Base-by-base conservation (phyloP, 2,888 invertebrate species). In the Ditylenchus weischeri region DNA sequence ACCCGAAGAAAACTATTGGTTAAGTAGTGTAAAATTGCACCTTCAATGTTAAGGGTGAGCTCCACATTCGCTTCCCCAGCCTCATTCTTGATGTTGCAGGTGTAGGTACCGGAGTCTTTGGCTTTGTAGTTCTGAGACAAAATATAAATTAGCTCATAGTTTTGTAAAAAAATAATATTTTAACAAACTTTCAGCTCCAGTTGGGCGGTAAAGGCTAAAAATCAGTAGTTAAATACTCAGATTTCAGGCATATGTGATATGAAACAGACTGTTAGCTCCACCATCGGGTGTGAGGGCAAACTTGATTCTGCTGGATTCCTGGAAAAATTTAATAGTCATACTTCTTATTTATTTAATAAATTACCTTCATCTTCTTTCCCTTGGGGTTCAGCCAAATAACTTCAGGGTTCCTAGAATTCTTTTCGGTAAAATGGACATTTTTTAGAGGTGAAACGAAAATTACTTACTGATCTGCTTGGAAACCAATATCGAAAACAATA, bases 1-100 rank as follows among this genome's bases (percentile, higher is more conserved):
- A 29, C 29, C 13, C 8, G 4, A 54, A 54, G 18, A 54, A 54
- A 54, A 54, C 10, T 2, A 7, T 7, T 18, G 13, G 29, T 29
- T 54, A 23, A 54, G 54, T 15, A 54, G 11, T 15, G 54, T 29
- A 54, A 54, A 54, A 21, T 29, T 29, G 5, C 5, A 93, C 93
- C 93, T 90, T 94, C 93, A 86, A 96, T 93, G 86, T 96, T 96
- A 81, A 96, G 88, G 78, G 94, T 94, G 74, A 95, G 88, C 86
- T 95, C 95, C 72, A 94, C 94, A 84, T 94, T 94, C 75, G 94
- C 88, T 88, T 96, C 95, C 78, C 96, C 98, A 83, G 92, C 89
- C 83, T 90, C 88, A 86, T 95, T 96, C 86, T 93, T 94, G 82
- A 94, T 93, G 83, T 93, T 93, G 85, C 95, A 94, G 86, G 95